Percentiles rank a stretch among this genome's conserved stretches.
These are phyloP conservation scores for Tenebrio molitor DNA, from an alignment of 1,140 invertebrate genomes.

Conservation along the genomic window DNA sequence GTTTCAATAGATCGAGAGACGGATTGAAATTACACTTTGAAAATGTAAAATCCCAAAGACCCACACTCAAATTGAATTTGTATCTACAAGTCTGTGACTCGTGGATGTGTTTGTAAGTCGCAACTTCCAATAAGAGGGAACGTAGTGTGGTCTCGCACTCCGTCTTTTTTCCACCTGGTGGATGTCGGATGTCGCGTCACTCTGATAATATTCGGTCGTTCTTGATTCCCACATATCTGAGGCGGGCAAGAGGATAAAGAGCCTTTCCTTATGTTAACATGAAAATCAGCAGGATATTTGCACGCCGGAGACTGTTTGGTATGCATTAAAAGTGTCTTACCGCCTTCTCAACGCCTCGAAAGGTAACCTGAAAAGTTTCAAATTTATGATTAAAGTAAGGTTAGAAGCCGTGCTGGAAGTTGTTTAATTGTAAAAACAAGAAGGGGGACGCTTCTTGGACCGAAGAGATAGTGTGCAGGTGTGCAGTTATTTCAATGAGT, in stretches of 20 bases:
- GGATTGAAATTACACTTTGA: conserved; percentile 38
- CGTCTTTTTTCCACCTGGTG: neutral
- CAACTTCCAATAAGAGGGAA: conserved; percentile 12
- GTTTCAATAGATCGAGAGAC: conserved; percentile 26
- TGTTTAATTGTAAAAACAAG: conserved; percentile 17
- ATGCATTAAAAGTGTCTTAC: conserved; percentile 46
- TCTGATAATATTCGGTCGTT: conserved; percentile 25
- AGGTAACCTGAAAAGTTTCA: conserved; percentile 45
- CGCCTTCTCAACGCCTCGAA: conserved; percentile 27
- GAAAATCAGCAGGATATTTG: conserved; percentile 39
- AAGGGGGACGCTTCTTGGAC: no score
- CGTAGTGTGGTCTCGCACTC: neutral
- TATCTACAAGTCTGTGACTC: conserved; percentile 9
- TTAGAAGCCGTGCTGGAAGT: neutral
- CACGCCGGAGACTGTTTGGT: conserved; percentile 43
- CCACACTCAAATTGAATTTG: conserved; percentile 32
- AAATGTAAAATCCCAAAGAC: conserved; percentile 37
- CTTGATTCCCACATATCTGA: conserved; percentile 34
- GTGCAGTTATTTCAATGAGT: no score
- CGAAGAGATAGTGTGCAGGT: no score
- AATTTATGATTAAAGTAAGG: conserved; percentile 45
- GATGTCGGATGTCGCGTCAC: neutral
- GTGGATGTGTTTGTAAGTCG: conserved; percentile 29
- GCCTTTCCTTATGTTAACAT: conserved; percentile 38
- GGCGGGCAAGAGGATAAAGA: conserved; percentile 34